These are phyloP conservation scores for Sula dactylatra DNA, from an alignment of 2,113 vertebrate species.

Conservation along the genomic window DNA sequence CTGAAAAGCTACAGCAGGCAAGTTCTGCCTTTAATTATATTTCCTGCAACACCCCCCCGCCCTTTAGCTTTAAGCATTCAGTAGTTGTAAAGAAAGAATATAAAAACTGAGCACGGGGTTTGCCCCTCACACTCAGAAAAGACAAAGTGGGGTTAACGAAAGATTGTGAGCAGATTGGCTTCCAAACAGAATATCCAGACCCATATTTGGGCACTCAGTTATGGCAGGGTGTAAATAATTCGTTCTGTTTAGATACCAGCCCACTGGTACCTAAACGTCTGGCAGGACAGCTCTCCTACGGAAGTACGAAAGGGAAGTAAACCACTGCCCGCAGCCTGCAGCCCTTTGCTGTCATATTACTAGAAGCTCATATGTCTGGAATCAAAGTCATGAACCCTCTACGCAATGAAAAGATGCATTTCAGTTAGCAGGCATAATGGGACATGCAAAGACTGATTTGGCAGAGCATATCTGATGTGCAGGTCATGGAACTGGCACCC, in stretches of 20 bases:
- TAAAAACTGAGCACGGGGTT: neutral
- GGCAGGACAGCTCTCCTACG: neutral
- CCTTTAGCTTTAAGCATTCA: neutral
- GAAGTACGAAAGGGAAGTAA: neutral
- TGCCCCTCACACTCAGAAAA: neutral
- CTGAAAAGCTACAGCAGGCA: slow-evolving; percentile 11
- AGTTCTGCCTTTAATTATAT: slow-evolving; percentile 27
- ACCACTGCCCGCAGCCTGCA: neutral
- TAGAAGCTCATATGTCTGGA: neutral
- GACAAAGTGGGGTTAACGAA: neutral
- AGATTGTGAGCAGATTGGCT: neutral
- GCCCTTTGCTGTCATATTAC: neutral
- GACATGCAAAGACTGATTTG: neutral
- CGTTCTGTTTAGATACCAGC: neutral
- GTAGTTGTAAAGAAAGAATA: neutral
- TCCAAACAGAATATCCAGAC: neutral
- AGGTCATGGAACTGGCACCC: neutral
- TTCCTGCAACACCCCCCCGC: neutral
- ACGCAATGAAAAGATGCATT: neutral
- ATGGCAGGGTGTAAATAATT: neutral
- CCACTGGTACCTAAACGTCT: neutral
- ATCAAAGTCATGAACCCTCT: neutral
- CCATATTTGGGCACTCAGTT: neutral
- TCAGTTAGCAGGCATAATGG: neutral
- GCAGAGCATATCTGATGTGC: neutral